Conservation (phyloP, 2,113 vertebrate genomes). For the Chrysochloris asiatica region DNA sequence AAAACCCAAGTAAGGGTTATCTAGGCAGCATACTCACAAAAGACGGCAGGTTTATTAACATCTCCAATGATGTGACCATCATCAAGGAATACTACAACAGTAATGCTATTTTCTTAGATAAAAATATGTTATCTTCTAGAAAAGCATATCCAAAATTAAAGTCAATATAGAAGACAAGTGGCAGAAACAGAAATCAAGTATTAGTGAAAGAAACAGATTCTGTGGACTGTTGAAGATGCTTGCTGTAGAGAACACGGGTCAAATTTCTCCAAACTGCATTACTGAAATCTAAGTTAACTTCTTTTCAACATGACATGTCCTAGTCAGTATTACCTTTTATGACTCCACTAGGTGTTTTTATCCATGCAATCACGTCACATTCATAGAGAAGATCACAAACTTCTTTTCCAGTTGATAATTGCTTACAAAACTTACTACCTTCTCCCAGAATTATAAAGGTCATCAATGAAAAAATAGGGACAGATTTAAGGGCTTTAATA, state of each 20-base stretch:
- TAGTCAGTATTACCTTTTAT: background rate
- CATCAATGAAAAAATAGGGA: no score
- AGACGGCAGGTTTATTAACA: background rate
- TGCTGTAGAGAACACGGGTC: background rate
- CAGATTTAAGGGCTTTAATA: no score
- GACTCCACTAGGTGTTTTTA: background rate
- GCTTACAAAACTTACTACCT: background rate
- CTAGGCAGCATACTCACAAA: background rate
- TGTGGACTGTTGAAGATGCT: background rate
- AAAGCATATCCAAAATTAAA: background rate
- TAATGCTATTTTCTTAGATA: background rate
- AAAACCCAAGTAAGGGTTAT: constrained; percentile 29
- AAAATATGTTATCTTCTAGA: background rate
- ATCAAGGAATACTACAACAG: background rate
- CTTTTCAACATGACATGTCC: background rate
- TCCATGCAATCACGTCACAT: background rate
- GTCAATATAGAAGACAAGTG: background rate
- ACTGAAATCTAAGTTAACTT: background rate
- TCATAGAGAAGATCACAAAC: background rate
- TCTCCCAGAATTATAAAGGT: no score
- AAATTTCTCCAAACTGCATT: background rate
- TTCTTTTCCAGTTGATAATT: background rate
- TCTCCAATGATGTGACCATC: background rate
- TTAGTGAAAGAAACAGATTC: background rate
- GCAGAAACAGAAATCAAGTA: background rate